phyloP scores from a whole-genome alignment of 1,140 invertebrate species.

The Trichonephila clavata region DNA sequence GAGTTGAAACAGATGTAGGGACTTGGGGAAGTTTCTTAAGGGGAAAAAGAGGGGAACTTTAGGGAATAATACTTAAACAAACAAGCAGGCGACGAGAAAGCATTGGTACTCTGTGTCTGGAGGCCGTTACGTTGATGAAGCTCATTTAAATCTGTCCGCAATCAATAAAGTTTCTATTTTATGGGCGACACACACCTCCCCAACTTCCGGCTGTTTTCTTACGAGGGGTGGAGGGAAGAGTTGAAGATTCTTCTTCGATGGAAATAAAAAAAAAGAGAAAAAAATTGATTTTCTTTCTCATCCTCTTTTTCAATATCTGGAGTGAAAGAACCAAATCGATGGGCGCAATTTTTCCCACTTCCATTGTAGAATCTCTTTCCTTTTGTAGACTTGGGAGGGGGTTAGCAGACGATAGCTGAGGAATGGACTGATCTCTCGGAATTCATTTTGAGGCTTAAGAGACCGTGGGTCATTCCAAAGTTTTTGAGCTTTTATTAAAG shows the following conservation, averaged over 20 bases:
- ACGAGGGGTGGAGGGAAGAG: not conserved
- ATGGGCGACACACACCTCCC: not conserved
- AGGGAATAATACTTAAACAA: conserved; percentile 61
- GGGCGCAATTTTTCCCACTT: conserved; percentile 16
- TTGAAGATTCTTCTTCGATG: not conserved
- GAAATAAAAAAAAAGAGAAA: not conserved
- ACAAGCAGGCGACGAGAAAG: not conserved
- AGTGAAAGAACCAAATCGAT: conserved; percentile 43
- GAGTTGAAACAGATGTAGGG: conserved; percentile 25
- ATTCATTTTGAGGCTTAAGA: no score
- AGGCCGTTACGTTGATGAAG: conserved; percentile 48
- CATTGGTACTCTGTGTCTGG: not conserved
- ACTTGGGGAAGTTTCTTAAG: not conserved
- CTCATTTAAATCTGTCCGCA: conserved; percentile 69
- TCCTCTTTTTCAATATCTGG: conserved; percentile 28
- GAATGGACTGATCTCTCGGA: no score
- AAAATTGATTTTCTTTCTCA: conserved; percentile 25
- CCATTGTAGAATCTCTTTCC: not conserved
- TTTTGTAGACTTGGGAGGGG: not conserved
- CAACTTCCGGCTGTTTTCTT: conserved; percentile 25
- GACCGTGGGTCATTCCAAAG: no score
- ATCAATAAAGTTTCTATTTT: conserved; percentile 64
- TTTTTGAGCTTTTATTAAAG: no score
- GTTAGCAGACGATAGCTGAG: no score
- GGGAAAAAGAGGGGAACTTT: not conserved